Evolutionary conservation across 2,888 invertebrate genomes (phyloP), one percentile per base, ranked within the genome.

Genomic region (Protodeltote pygarga): DNA sequence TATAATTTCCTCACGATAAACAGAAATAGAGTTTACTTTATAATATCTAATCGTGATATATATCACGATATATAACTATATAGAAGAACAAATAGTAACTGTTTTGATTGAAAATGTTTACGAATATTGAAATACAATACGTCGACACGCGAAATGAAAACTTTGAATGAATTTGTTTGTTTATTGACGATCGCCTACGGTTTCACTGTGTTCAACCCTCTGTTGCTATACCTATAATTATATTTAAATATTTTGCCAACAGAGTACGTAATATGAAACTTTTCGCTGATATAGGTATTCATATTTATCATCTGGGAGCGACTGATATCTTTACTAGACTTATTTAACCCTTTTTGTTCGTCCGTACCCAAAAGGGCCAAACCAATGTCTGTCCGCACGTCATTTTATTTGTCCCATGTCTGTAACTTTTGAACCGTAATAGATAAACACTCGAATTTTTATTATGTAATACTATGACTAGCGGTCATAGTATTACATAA

Each of bases 101-200:
- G 21, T 46, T 52, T 24, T 41, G 40, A 57, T 55, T 60, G 20
- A 50, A 59, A 44, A 4, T 10, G n/a, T 46, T 54, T 35, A 16
- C 38, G 3, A 46, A 50, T 37, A 29, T 31, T 37, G 34, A 24
- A 40, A 53, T 48, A 28, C 15, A 33, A 38, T 41, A 39, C 23
- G 8, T 5, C 2, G 24, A 48, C 27, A 55, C 20, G 45, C 39
- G 19, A 52, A 29, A 27, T 13, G 21, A 14, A 20, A 44, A 44
- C 29, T 37, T 39, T 44, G 28, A 48, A 47, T 32, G 23, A 32
- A 52, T 33, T 47, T 29, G 28, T 21, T 48, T 48, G 39, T 47
- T 32, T 48, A 54, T 38, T 37, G 49, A 29, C 33, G 15, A 25
- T 34, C 5, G 15, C 21, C 13, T 17, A 27, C 39, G 27, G 29